Percentiles rank a stretch among this genome's conserved stretches.
Evolutionary conservation across 2,113 vertebrate species (phyloP).

Genomic region (Gorsachius goisagi): DNA sequence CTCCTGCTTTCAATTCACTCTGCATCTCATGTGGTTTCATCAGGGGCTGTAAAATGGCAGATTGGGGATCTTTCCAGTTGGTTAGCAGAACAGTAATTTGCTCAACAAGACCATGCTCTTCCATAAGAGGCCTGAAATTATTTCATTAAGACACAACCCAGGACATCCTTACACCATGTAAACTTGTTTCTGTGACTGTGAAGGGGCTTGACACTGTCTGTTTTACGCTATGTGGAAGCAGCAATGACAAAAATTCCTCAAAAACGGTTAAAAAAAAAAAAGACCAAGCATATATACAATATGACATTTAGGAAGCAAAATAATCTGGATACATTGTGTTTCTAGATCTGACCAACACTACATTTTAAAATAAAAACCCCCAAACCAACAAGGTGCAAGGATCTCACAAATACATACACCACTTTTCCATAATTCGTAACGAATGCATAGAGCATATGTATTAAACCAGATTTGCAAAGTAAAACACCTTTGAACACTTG

Average conservation of each 20-base stretch:
- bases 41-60: background rate
- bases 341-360: background rate
- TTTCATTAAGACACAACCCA: background rate
- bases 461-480: background rate
- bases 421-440: background rate
- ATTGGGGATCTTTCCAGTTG: background rate
- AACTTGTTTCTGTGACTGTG: background rate
- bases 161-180: background rate
- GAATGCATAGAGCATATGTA: background rate
- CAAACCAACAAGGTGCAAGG: background rate
- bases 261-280: background rate
- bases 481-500: background rate
- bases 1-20: background rate
- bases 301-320: background rate
- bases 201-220: background rate
- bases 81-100: background rate
- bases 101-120: background rate
- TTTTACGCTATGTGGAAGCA: background rate
- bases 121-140: background rate
- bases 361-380: background rate
- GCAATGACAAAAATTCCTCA: background rate
- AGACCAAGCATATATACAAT: background rate
- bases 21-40: background rate
- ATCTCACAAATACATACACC: background rate
- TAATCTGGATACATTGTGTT: background rate